Evolutionary conservation across 2,888 invertebrate genomes (phyloP).

Genomic region (Pristionchus arcanus): DNA sequence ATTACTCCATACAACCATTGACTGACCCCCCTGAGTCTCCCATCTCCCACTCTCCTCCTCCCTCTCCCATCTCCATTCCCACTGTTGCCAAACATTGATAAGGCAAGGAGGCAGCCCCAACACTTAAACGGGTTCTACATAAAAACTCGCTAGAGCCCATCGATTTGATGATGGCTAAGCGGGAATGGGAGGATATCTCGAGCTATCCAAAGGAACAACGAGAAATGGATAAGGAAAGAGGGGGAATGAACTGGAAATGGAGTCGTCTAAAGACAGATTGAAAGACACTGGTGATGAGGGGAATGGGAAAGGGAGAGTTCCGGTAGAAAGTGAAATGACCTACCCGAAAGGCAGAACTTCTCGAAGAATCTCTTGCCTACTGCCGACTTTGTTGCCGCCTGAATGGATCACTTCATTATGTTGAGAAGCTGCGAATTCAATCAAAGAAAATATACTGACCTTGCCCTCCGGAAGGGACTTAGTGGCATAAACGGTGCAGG

Average conservation of each 20-base stretch:
- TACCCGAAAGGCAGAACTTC: slow-evolving; percentile 76
- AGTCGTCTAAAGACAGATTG: slow-evolving; percentile 46
- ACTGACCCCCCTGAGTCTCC: not conserved
- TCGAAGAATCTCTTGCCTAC: slow-evolving; percentile 75
- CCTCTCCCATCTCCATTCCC: slow-evolving; percentile 9
- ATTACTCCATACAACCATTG: slow-evolving; percentile 1
- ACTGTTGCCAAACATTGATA: slow-evolving; percentile 36
- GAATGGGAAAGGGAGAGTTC: slow-evolving; percentile 18
- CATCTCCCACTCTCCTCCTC: not conserved
- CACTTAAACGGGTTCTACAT: slow-evolving; percentile 48
- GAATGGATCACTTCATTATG: not conserved
- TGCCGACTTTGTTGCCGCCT: not conserved
- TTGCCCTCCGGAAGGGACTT: slow-evolving; percentile 70
- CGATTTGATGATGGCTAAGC: slow-evolving; percentile 50
- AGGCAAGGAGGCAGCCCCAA: not conserved
- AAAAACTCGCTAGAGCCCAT: slow-evolving; percentile 46
- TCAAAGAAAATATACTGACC: slow-evolving; percentile 50
- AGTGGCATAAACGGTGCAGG: slow-evolving; percentile 70
- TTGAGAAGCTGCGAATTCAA: not conserved
- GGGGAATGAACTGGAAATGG: slow-evolving; percentile 37
- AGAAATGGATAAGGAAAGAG: slow-evolving; percentile 42
- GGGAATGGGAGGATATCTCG: slow-evolving; percentile 19
- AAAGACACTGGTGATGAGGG: not conserved
- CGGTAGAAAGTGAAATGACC: slow-evolving; percentile 48
- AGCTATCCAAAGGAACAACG: slow-evolving; percentile 49